Base-by-base conservation (phyloP, 2,888 invertebrate genomes). In the Leucoma salicis region DNA sequence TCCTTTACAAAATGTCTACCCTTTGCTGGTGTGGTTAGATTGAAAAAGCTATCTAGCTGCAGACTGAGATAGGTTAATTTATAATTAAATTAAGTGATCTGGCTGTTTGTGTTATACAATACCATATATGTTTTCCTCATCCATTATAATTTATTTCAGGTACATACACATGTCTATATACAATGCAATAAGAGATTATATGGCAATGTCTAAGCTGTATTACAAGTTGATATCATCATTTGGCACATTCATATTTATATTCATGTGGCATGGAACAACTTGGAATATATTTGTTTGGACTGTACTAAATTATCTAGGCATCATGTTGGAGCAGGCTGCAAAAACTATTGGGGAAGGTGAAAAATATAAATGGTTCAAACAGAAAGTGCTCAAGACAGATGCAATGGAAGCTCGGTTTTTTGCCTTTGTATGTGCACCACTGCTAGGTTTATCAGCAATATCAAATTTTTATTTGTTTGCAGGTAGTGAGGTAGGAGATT, bases 381-480 rank as follows among this genome's bases (percentile, higher is more conserved):
- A 57, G 3, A 75, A 60, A 11, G 53, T 82, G 39, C 63, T 91
- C 32, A 85, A 73, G 52, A 70, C 80, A 14, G 79, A 82, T 21
- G 65, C 66, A 48, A 85, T 82, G 79, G 86, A 91, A 55, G 85
- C 92, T 49, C 91, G 96, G 52, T 83, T 96, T 44, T 89, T 92
- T 67, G 95, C 94, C 39, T 56, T 94, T 6, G 62, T 95, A 45
- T 92, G 94, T 46, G 91, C 94, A 15, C 96, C 96, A 14, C 82
- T 97, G 34, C 91, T 96, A 53, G 92, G 94, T 15, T 81, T 96
- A 52, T 96, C 97, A 8, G 94, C 94, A 0, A 91, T 96, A 66
- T 96, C 97, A 0, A 97, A 96, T 82, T 96, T 96, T 70, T 97
- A 95, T 80, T 96, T 97, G 73, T 95, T 97, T 79, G 95, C 93